Evolutionary conservation across 2,888 invertebrate species (phyloP), one percentile per base, ranked within the genome.

Genomic region (Caenorhabditis macrosperma): DNA sequence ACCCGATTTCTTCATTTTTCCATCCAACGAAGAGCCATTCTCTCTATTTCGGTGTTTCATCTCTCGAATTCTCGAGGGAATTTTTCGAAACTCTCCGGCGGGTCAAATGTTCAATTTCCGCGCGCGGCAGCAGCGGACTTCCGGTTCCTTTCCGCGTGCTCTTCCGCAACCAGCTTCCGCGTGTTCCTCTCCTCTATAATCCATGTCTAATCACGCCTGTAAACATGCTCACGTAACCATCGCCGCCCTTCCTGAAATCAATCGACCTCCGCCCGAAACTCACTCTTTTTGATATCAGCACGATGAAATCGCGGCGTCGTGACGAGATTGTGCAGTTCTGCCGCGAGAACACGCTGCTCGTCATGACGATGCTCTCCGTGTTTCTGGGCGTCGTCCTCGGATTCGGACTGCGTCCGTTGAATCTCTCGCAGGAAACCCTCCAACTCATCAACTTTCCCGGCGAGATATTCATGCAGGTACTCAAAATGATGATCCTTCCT

Each of bases 401-500:
- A 9, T 87, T 91, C 60, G 79, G 86, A 5, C 86, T 92, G 24
- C 88, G 91, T 17, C 86, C 94, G 30, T 92, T 94, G 85, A 92
- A 94, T 72, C 93, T 95, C 60, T 93, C 94, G 44, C 82, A 85
- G 17, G 90, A 90, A 46, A 87, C 90, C n/a, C 85, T 91, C 20
- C 84, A 88, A 92, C 92, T 95, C 79, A 94, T 96, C 86, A 94
- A 95, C 10, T 96, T 95, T 91, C 96, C 96, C 9, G 96, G 96
- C 38, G 96, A 96, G 91, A 93, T 96, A 7, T 95, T 96, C 91
- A 95, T 96, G 94, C 93, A 95, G 85, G 93, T 95, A 24, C 92
- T 96, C 28, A 95, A 96, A 91, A 93, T 96, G 84, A 95, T 96
- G 94, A 95, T 96, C 86, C 92, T 96, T 64, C 96, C 96, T 0